A percentile compares a stretch with the other conserved stretches of the same genome.
These are phyloP conservation scores for Aleadryas rufinucha DNA, from an alignment of 2,113 vertebrate species.

Conservation along the genomic window DNA sequence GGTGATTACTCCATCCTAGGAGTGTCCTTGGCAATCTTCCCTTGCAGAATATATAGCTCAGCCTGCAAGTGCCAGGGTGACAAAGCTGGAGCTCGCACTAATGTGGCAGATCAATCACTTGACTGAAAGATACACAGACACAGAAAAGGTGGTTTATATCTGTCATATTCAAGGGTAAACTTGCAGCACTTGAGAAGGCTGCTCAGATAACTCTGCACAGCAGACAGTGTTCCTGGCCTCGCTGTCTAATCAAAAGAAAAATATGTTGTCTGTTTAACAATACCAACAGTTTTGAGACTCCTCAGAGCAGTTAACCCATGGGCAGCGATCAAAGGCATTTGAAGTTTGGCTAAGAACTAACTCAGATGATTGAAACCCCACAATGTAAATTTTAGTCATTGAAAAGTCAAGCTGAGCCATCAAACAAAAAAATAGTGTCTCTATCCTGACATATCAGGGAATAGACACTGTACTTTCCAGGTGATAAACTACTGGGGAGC, in stretches of 20 bases:
- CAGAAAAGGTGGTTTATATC: slow-evolving; percentile 54
- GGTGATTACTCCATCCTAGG: background rate
- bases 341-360: background rate
- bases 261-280: slow-evolving; percentile 67
- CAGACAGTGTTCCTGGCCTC: slow-evolving; percentile 60
- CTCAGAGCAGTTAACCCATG: background rate
- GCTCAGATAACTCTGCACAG: slow-evolving; percentile 32
- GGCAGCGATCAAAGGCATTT: slow-evolving; percentile 20
- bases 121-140: slow-evolving; percentile 52
- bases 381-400: slow-evolving; percentile 33
- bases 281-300: slow-evolving; percentile 14
- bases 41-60: background rate
- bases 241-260: slow-evolving; percentile 55
- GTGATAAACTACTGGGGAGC: slow-evolving; percentile 17
- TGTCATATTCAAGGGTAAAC: slow-evolving; percentile 75
- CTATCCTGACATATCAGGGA: slow-evolving; percentile 18
- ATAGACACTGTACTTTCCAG: background rate
- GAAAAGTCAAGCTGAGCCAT: slow-evolving; percentile 32
- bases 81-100: slow-evolving; percentile 16
- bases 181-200: background rate
- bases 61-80: slow-evolving; percentile 8
- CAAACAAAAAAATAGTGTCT: slow-evolving; percentile 12
- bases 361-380: background rate
- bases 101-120: slow-evolving; percentile 63
- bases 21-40: background rate